Percentiles rank a stretch among this genome's conserved stretches.
These are phyloP conservation scores for Alectura lathami DNA, from an alignment of 2,113 vertebrate genomes.

Conservation along the genomic window DNA sequence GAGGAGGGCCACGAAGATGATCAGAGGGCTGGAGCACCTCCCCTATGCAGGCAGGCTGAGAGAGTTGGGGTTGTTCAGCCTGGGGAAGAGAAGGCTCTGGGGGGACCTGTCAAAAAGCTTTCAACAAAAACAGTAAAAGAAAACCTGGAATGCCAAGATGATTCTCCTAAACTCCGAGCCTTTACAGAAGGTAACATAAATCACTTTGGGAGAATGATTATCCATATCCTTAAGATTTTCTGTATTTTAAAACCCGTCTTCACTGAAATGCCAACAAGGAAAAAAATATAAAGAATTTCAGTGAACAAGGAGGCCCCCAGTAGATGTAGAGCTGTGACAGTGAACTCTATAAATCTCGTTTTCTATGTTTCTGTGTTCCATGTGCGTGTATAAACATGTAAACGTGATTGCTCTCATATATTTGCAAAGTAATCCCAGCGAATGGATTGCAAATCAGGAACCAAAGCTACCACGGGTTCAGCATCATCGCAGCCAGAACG, in stretches of 20 bases:
- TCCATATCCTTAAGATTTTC: not conserved
- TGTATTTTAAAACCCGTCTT: not conserved
- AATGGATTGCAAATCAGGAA: accelerated
- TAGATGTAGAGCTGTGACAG: not conserved
- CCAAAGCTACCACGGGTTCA: not conserved
- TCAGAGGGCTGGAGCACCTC: too few species aligned
- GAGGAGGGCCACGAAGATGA: too few species aligned
- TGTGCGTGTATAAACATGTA: not conserved
- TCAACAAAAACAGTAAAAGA: not conserved
- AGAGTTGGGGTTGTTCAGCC: too few species aligned
- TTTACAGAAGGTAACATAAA: not conserved
- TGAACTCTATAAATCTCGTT: not conserved
- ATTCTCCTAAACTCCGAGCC: not conserved
- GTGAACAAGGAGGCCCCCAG: not conserved
- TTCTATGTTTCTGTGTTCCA: not conserved
- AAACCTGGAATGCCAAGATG: not conserved
- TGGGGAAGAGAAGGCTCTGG: too few species aligned
- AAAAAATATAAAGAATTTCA: not conserved
- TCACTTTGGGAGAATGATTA: not conserved
- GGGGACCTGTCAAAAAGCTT: too few species aligned
- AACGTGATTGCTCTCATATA: not conserved
- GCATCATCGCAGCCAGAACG: not conserved
- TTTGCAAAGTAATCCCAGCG: not conserved
- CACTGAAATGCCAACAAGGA: not conserved
- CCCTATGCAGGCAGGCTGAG: too few species aligned